Base-by-base conservation (phyloP, 2,113 vertebrate genomes). In the Bambusicola thoracicus region DNA sequence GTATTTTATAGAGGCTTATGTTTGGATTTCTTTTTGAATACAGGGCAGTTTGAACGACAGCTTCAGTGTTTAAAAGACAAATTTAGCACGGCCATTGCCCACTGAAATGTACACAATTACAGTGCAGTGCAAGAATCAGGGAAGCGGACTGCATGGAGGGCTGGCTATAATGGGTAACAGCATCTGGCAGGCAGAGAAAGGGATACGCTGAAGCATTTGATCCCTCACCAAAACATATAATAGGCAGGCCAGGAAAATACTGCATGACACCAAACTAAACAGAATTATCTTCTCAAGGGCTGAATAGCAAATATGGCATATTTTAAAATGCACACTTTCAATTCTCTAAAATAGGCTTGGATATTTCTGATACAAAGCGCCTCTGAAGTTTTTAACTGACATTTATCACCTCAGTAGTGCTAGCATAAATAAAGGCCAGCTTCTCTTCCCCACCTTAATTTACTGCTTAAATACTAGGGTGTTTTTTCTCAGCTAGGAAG, bases 181-280 rank as follows among this genome's bases (percentile, higher is more conserved):
- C 92, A 89, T 90, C 46, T 87, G 56, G 53, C 79, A 87, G 87
- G 86, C 44, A 82, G 72, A 94, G 51, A 43, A 89, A 62, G 94
- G 92, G 44, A 66, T 69, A 29, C 51, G 40, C 61, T 80, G 66
- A 67, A 92, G 48, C 56, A 86, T 78, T 77, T 90, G 36, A 85
- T 85, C 68, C 94, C 70, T 95, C 91, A 95, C 32, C 85, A 93
- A 94, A 95, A 46, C 5, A 0, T 93, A 48, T 86, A 91, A 89
- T 90, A 74, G 94, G 62, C 73, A 21, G 6, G 58, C 91, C 85
- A 59, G 27, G 51, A 85, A 92, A 86, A 82, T 22, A 63, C 49
- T 82, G 62, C 36, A 32, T 43, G 84, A 43, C 65, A 94, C 76
- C 94, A 86, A 95, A 61, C 22, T 68, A 89, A 93, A 92, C 32